Evolutionary conservation across 2,113 vertebrate genomes (phyloP).

Genomic region (Erinaceus europaeus): DNA sequence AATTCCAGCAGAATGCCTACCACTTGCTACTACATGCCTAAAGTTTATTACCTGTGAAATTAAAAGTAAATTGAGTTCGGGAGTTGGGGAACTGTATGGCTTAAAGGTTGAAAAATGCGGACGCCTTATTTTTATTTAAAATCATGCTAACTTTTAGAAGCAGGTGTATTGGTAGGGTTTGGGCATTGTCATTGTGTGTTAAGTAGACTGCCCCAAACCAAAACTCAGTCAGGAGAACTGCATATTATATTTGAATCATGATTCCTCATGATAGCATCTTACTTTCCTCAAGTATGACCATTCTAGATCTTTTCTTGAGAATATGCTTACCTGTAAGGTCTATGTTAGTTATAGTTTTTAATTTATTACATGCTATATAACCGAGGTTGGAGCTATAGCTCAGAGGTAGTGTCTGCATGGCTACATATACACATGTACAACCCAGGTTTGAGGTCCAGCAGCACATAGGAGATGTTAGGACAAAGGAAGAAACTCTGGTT

Average conservation of each 20-base stretch:
- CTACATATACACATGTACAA: too few species aligned
- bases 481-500: too few species aligned
- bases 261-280: not conserved
- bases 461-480: too few species aligned
- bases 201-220: not conserved
- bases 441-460: too few species aligned
- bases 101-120: conserved; percentile 36
- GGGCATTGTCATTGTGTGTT: not conserved
- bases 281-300: not conserved
- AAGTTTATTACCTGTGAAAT: conserved; percentile 70
- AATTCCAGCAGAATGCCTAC: conserved; percentile 25
- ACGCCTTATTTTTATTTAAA: conserved; percentile 44
- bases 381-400: too few species aligned
- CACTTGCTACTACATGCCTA: conserved; percentile 39
- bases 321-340: too few species aligned
- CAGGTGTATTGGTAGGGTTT: not conserved
- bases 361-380: too few species aligned
- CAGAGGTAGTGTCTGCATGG: too few species aligned
- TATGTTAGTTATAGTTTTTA: too few species aligned
- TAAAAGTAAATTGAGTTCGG: conserved; percentile 66
- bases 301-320: not conserved
- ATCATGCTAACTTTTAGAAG: conserved; percentile 16
- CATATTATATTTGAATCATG: not conserved
- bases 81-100: conserved; percentile 20
- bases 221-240: not conserved